Evolutionary conservation across 1,140 invertebrate genomes (phyloP).

Genomic region (Chlorops oryzae): DNA sequence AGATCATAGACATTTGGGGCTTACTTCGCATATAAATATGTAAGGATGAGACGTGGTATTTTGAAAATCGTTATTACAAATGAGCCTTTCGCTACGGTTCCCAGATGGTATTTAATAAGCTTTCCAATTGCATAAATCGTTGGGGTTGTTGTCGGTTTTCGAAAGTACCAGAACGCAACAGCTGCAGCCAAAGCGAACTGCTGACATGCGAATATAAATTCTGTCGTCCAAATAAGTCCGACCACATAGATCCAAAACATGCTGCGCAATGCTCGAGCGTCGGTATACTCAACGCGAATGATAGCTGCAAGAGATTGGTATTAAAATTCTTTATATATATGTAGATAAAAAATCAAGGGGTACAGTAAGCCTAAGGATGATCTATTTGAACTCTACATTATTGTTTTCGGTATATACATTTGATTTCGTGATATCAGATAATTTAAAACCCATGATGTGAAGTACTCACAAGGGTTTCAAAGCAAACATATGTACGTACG

Average conservation of each 20-base stretch:
- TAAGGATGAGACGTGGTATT: conserved; percentile 78
- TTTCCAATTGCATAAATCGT: conserved; percentile 66
- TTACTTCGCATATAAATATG: conserved; percentile 80
- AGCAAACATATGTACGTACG: too few relatives aligned
- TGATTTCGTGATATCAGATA: too few relatives aligned
- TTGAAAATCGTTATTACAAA: conserved; percentile 87
- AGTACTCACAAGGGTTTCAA: too few relatives aligned
- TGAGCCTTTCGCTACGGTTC: conserved; percentile 85
- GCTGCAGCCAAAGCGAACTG: conserved; percentile 85
- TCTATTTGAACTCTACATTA: too few relatives aligned
- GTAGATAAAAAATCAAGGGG: conserved; percentile 20
- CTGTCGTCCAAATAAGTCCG: conserved; percentile 80
- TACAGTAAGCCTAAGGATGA: too few relatives aligned
- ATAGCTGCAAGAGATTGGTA: conserved; percentile 49
- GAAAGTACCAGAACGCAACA: conserved; percentile 85
- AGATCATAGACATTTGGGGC: conserved; percentile 33
- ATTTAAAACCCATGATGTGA: too few relatives aligned
- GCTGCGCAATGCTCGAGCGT: conserved; percentile 69
- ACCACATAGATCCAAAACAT: conserved; percentile 91
- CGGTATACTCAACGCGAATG: conserved; percentile 60
- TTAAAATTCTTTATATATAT: conserved; percentile 17
- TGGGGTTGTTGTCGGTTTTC: conserved; percentile 51
- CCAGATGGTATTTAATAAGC: conserved; percentile 79
- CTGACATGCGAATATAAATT: conserved; percentile 88
- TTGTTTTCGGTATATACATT: too few relatives aligned